Conservation (phyloP, 2,113 vertebrate species). For the Hyperoodon ampullatus region DNA sequence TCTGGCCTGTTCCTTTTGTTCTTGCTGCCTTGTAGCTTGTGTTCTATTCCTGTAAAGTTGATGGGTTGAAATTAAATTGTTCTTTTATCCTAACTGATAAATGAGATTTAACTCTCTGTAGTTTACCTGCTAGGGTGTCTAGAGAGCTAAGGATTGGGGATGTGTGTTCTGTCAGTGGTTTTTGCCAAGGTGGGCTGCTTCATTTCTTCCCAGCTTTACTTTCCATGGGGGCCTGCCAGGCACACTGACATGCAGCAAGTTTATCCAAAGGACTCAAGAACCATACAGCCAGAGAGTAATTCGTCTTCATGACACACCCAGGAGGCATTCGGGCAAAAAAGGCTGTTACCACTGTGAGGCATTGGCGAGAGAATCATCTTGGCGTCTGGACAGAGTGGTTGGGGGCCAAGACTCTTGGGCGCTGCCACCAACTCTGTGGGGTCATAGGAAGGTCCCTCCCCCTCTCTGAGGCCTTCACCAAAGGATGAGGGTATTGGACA, state of each 20-base stretch:
- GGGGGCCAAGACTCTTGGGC: background rate
- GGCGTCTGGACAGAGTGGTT: constrained; percentile 13
- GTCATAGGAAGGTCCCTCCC: background rate
- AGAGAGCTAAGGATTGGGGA: background rate
- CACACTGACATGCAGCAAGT: background rate
- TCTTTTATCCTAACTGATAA: background rate
- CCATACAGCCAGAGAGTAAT: constrained; percentile 12
- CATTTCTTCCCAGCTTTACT: background rate
- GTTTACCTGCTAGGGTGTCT: background rate
- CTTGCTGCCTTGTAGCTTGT: constrained; percentile 16
- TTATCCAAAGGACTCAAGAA: constrained; percentile 61
- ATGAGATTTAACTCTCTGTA: background rate
- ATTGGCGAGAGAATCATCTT: constrained; percentile 13
- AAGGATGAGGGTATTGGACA: background rate
- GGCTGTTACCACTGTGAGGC: background rate
- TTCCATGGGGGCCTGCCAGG: constrained; percentile 10
- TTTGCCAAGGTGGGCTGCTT: background rate
- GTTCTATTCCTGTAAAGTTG: constrained; percentile 48
- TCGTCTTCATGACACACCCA: constrained; percentile 58
- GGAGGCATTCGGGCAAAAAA: constrained; percentile 37
- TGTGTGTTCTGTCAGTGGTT: background rate
- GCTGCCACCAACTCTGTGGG: background rate
- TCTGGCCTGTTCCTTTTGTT: constrained; percentile 75
- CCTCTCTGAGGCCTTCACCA: background rate
- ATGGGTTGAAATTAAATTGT: constrained; percentile 22